These are phyloP conservation scores for Popillia japonica DNA, from an alignment of 1,140 invertebrate species.

Conservation along the genomic window DNA sequence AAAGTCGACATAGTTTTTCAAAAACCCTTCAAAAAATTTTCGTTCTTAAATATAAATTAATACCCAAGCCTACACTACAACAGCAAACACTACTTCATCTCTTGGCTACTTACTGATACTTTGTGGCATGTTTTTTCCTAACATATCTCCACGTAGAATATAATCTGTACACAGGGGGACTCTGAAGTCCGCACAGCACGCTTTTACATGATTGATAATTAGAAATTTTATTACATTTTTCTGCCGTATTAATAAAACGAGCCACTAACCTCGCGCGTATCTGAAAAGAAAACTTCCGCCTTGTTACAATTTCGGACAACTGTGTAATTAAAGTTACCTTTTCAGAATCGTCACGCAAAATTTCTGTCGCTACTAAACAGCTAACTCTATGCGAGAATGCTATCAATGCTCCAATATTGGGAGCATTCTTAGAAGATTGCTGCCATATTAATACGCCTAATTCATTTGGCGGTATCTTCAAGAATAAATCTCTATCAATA, in stretches of 20 bases:
- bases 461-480: slow-evolving; percentile 61
- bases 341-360: slow-evolving; percentile 59
- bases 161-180: slow-evolving; percentile 64
- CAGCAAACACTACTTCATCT: slow-evolving; percentile 9
- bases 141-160: slow-evolving; percentile 64
- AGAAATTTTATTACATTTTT: slow-evolving; percentile 63
- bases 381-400: slow-evolving; percentile 65
- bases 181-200: slow-evolving; percentile 65
- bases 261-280: slow-evolving; percentile 63
- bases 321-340: slow-evolving; percentile 50
- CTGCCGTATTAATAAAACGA: slow-evolving; percentile 64
- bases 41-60: no score
- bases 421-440: slow-evolving; percentile 62
- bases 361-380: slow-evolving; percentile 63
- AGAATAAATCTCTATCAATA: slow-evolving; percentile 65
- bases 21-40: slow-evolving; percentile 52
- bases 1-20: slow-evolving; percentile 62
- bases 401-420: slow-evolving; percentile 64
- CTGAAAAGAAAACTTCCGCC: slow-evolving; percentile 50
- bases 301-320: not conserved
- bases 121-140: slow-evolving; percentile 63
- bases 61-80: not conserved
- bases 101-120: slow-evolving; percentile 60
- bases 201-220: slow-evolving; percentile 67
- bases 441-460: slow-evolving; percentile 60